phyloP scores from a whole-genome alignment of 2,797 vertebrate genomes.

The Trematomus bernacchii region DNA sequence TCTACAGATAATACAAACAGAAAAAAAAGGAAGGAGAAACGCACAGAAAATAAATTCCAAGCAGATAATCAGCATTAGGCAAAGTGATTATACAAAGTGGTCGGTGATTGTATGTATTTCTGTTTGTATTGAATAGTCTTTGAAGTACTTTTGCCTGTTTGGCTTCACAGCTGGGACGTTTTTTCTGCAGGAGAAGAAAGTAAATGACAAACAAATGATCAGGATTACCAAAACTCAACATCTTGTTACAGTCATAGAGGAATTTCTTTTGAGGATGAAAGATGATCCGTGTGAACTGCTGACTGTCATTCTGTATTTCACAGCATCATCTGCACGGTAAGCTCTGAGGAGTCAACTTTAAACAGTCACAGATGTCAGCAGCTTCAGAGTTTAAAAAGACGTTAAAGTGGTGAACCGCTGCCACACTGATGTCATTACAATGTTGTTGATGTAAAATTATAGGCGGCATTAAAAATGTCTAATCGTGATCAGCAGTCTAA shows the following conservation, averaged over 20 bases:
- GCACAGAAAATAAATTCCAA: background rate
- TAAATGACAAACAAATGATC: constrained; percentile 32
- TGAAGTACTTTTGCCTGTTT: background rate
- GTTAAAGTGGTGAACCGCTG: constrained; percentile 27
- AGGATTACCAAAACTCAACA: constrained; percentile 20
- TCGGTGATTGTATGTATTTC: background rate
- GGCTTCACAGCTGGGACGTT: background rate
- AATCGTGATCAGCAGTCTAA: background rate
- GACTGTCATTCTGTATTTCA: constrained; percentile 45
- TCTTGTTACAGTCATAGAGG: constrained; percentile 13
- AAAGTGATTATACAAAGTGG: background rate
- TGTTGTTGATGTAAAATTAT: background rate
- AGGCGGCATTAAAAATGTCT: background rate
- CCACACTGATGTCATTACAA: constrained; percentile 27
- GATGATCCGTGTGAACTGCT: constrained; percentile 41
- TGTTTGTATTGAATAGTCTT: background rate
- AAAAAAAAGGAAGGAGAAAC: constrained; percentile 2
- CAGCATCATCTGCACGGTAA: constrained; percentile 29
- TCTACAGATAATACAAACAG: constrained; percentile 6
- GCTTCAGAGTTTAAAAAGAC: constrained; percentile 45
- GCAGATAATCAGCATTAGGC: background rate
- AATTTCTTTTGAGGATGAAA: constrained; percentile 42
- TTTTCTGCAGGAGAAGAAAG: background rate
- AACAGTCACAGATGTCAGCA: constrained; percentile 65
- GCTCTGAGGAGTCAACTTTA: constrained; percentile 41